These are phyloP conservation scores for Folsomia candida DNA, from an alignment of 2,888 invertebrate species.

Conservation along the genomic window DNA sequence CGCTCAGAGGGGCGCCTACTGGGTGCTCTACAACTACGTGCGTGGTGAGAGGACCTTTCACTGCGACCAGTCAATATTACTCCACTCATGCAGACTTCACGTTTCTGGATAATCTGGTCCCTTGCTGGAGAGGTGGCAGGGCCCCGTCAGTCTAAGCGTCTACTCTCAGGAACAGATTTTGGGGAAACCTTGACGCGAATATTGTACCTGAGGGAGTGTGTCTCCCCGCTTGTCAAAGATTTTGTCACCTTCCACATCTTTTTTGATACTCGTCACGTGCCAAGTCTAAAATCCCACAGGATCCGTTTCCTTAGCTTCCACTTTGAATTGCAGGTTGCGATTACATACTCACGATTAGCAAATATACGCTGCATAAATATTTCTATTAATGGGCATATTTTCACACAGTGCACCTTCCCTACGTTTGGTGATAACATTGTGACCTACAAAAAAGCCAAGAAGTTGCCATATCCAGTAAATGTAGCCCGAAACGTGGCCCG, in stretches of 20 bases:
- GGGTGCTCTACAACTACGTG: conserved; percentile 85
- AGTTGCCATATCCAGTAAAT: conserved; percentile 83
- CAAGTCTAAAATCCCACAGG: conserved; percentile 53
- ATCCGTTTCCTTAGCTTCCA: conserved; percentile 19
- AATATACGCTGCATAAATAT: too few species aligned
- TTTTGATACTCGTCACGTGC: conserved; percentile 82
- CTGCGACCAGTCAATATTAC: conserved; percentile 83
- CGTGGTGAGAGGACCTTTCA: conserved; percentile 65
- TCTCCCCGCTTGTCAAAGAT: conserved; percentile 68
- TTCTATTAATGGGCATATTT: too few species aligned
- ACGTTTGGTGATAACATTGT: conserved; percentile 63
- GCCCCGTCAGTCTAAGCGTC: conserved; percentile 81
- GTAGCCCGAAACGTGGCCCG: conserved; percentile 84
- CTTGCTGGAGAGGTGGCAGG: conserved; percentile 82
- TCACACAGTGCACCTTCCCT: conserved; percentile 55
- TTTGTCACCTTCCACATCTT: conserved; percentile 85
- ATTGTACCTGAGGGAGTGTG: conserved; percentile 76
- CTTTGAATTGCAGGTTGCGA: not conserved
- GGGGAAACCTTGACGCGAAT: conserved; percentile 74
- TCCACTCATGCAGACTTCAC: conserved; percentile 90
- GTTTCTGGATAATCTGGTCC: conserved; percentile 83
- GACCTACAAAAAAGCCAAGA: conserved; percentile 68
- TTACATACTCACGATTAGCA: not conserved
- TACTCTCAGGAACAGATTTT: conserved; percentile 82
- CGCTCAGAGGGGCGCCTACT: conserved; percentile 75